Evolutionary conservation across 2,797 vertebrate species (phyloP), one percentile per base, ranked within the genome.

Genomic region (Periparus ater): DNA sequence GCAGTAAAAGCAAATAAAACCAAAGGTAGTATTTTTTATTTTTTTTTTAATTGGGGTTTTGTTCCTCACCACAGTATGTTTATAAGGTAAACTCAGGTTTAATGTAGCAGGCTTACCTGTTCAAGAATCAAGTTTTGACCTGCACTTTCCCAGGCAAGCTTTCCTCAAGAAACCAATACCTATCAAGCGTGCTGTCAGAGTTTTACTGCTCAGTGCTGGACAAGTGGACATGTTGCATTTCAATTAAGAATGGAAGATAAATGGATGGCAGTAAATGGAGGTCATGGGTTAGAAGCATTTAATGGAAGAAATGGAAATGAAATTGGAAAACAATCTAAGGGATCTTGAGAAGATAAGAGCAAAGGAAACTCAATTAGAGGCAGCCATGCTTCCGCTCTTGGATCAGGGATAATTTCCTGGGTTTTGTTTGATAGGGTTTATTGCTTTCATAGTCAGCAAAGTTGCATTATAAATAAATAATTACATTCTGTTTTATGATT

Each of bases 281-380:
- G 96, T 97, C 95, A 91, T 68, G 83, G 96, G 97, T 97, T 86
- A 97, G 95, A 91, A 63, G 81, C 88, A 60, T 96, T 97, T 98
- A 97, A 97, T 97, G 95, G 94, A 96, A 97, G 95, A 96, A 97
- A 95, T 96, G 88, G 34, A 95, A 97, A 96, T 96, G 95, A 89
- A 97, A 97, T 96, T 97, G 97, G 96, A 97, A 97, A 97, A 97
- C 96, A 96, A 91, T 97, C 95, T 95, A 68, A 85, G 63, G 90
- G 91, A 97, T 96, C 97, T 97, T 20, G 58, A 93, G 79, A 73
- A 91, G 89, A 97, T 96, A 97, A 96, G 79, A 96, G 81, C 1
- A 12, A 88, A 81, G 85, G 85, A 94, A 97, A 97, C 96, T 95
- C 89, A 95, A 95, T 97, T 97, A 97, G 96, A 82, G 75, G 74